Base-by-base conservation (phyloP, 2,113 vertebrate species). In the Okapia johnstoni region DNA sequence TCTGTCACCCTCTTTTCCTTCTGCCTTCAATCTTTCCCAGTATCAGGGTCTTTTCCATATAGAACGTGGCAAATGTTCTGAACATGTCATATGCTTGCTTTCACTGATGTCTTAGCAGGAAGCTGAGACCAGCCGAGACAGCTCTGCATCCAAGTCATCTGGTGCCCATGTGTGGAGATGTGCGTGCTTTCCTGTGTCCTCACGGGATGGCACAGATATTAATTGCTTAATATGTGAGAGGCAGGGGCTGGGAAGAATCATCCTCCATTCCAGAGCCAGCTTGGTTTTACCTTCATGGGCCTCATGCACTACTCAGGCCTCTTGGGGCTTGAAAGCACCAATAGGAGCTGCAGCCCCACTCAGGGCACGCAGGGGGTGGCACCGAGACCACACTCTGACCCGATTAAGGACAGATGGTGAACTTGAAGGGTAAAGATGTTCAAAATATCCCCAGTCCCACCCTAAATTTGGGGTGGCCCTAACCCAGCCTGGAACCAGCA, bases 161-260 rank as follows among this genome's bases (percentile, higher is more conserved):
- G 98, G 97, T 40, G 9, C 79, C 97, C 98, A 97, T 96, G 93
- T 98, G 98, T 97, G 63, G 63, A n/a, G 73, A 89, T 85, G 96
- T 98, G 98, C 96, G 98, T 98, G 98, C 96, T 88, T 97, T 87
- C 46, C 95, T 58, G 23, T 77, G 76, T 97, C 96, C 92, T 97
- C 84, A 28, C 43, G 93, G 89, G 96, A 98, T 96, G 94, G 97
- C 91, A 98, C 93, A 97, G 94, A 97, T 94, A 98, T 93, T 98
- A 98, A 97, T 96, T 97, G 85, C 94, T 97, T 98, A 97, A 97
- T 96, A 93, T 93, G 94, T 93, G 98, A 94, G 96, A 94, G 89
- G 73, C 94, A 79, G 79, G 79, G 89, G 73, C 97, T 98, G 97
- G 97, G 89, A 97, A 77, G 88, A 97, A 98, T 97, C 98, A 97